Evolutionary conservation across 1,140 invertebrate genomes (phyloP).

Genomic region (Drosophila carrolli): DNA sequence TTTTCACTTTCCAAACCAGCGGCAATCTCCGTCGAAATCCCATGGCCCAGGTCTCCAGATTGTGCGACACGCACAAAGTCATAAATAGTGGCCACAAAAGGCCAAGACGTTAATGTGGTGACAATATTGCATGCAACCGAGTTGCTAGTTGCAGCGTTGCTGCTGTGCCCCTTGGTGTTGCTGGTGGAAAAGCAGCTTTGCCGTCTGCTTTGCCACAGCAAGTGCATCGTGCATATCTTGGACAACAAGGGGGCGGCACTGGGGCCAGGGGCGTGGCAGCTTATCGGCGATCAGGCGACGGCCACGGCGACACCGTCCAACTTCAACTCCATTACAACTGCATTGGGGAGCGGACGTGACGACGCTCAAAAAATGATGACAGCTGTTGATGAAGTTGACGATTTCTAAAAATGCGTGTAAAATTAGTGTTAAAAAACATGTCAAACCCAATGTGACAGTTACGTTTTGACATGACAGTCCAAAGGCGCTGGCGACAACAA

Average conservation of each 20-base stretch:
- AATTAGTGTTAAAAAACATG: constrained; percentile 83
- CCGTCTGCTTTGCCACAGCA: constrained; percentile 44
- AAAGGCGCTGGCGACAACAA: constrained; percentile 63
- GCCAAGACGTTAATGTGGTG: constrained; percentile 81
- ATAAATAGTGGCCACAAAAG: constrained; percentile 82
- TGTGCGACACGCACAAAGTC: constrained; percentile 63
- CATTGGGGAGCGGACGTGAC: constrained; percentile 63
- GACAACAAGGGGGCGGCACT: constrained; percentile 9
- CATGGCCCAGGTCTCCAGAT: constrained; percentile 22
- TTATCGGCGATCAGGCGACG: constrained; percentile 72
- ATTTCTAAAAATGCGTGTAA: constrained; percentile 83
- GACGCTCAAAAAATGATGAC: constrained; percentile 77
- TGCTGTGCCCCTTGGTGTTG: constrained; percentile 15
- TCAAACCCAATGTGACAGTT: constrained; percentile 79
- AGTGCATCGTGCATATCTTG: constrained; percentile 19
- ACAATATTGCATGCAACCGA: constrained; percentile 80
- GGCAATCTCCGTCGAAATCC: constrained; percentile 26
- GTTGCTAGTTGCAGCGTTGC: constrained; percentile 24
- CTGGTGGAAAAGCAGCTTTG: constrained; percentile 61
- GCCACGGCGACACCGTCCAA: constrained; percentile 49
- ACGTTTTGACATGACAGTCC: constrained; percentile 72
- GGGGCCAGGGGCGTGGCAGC: constrained; percentile 44
- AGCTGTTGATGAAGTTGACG: constrained; percentile 81
- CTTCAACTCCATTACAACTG: constrained; percentile 17
- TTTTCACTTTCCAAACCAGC: constrained; percentile 79